Base-by-base conservation (phyloP, 2,888 invertebrate genomes). In the Drosophila subsilvestris region DNA sequence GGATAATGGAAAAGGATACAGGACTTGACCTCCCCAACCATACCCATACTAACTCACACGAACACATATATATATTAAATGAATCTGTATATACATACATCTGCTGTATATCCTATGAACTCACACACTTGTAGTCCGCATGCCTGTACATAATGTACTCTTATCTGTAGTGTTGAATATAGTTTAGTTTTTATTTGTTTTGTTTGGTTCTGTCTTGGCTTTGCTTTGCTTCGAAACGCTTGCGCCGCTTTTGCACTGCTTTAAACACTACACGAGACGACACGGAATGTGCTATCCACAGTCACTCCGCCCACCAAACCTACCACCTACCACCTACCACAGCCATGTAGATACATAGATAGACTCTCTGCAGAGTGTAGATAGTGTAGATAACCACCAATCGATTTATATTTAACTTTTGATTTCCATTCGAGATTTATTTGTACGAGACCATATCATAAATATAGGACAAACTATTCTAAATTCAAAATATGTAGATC, bases 391-490 rank as follows among this genome's bases (percentile, higher is more conserved):
- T 48, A 37, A 45, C 44, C 60, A 65, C 47, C 37, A 48, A 65
- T 43, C 53, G 54, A 66, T 22, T 66, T 48, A 29, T 42, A 22
- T 42, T 14, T 22, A 1, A 1, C 6, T 63, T 53, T 37, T 14
- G n/a, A 47, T 53, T 66, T 49, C 25, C 4, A 54, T 66, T 66
- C n/a, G 25, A 54, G 18, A 10, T 69, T 51, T 47, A 27, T 50
- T 58, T 83, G 66, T 81, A 79, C 61, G 63, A 75, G 65, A 74
- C 61, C 53, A 72, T 67, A n/a, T 60, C 51, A 69, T 65, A 76
- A 72, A 76, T 79, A 79, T 79, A 79, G 79, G 79, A 79, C 74
- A 76, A 76, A 7, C n/a, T 78, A 70, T 72, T 65, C 54, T 56
- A 63, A 73, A 51, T 63, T 62, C 50, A 25, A 25, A 20, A 20